Conservation (phyloP, 2,113 vertebrate species). For the Numida meleagris region DNA sequence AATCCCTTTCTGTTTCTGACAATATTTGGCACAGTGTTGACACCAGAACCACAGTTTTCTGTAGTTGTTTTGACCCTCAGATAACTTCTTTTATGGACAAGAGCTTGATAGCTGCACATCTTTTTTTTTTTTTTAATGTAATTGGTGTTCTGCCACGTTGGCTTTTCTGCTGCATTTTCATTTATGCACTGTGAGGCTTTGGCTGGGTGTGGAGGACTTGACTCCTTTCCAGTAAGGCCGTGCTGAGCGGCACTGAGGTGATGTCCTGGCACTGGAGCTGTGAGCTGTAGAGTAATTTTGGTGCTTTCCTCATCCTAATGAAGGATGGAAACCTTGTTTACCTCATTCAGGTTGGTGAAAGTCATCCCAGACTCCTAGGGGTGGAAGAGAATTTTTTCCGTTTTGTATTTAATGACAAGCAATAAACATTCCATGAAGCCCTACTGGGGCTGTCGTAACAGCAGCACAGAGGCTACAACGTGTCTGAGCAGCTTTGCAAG, state of each 20-base stretch:
- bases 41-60: background rate
- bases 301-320: background rate
- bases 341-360: background rate
- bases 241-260: fast-evolving
- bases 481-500: background rate
- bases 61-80: background rate
- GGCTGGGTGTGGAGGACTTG: fast-evolving
- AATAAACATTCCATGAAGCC: background rate
- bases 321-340: background rate
- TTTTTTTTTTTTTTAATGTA: background rate
- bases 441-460: background rate
- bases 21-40: background rate
- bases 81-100: background rate
- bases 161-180: background rate
- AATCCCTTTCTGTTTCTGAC: conserved; percentile 16
- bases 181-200: background rate
- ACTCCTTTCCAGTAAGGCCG: background rate
- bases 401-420: background rate
- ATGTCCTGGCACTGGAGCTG: background rate
- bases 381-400: background rate
- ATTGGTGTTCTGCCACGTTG: background rate
- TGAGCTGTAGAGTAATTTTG: background rate
- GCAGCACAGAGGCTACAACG: background rate
- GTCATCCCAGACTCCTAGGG: background rate
- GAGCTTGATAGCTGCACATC: background rate